These are phyloP conservation scores for Triplophysa rosa DNA, from an alignment of 2,113 vertebrate species.

Conservation along the genomic window DNA sequence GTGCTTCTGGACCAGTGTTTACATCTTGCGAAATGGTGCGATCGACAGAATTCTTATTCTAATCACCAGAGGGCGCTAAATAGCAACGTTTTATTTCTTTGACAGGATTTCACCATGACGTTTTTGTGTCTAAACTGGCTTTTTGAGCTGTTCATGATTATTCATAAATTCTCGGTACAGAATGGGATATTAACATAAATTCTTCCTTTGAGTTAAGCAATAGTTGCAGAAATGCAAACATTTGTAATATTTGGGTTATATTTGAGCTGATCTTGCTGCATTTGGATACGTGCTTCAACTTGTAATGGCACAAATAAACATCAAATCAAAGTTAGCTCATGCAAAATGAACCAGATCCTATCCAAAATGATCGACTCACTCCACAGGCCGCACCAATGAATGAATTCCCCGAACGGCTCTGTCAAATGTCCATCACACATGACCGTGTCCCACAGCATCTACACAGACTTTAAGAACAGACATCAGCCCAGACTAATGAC, in stretches of 20 bases:
- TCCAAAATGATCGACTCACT: background rate
- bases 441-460: background rate
- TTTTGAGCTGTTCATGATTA: constrained; percentile 8
- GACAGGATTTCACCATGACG: constrained; percentile 43
- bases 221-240: background rate
- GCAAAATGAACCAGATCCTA: background rate
- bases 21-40: no score
- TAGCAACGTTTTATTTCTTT: background rate
- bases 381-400: background rate
- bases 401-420: background rate
- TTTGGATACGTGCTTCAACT: background rate
- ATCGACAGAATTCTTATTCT: background rate
- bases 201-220: no score
- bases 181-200: no score
- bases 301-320: background rate
- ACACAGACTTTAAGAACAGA: constrained; percentile 23
- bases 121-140: constrained; percentile 39
- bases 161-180: no score
- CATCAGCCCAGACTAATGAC: constrained; percentile 15
- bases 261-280: background rate
- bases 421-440: background rate
- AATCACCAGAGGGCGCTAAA: constrained; percentile 42
- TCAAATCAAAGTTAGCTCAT: background rate
- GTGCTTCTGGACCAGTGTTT: background rate
- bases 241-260: background rate